Conservation (phyloP, 2,113 vertebrate genomes). For the Mastomys natalensis region DNA sequence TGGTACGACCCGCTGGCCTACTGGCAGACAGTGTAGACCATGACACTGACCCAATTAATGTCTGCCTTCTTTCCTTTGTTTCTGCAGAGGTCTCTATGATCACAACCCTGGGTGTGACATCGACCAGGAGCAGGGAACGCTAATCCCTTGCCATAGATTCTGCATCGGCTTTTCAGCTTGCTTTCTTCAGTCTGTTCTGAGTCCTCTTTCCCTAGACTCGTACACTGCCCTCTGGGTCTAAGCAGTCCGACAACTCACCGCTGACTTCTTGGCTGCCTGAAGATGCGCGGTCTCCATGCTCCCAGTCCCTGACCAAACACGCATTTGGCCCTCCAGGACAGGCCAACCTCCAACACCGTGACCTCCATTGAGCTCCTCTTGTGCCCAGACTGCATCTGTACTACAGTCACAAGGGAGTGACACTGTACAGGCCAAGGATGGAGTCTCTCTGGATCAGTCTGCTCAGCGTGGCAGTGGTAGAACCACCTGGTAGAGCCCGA, state of each 20-base stretch:
- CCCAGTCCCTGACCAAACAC: not conserved
- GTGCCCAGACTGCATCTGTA: not conserved
- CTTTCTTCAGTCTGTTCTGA: not conserved
- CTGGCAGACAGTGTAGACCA: too few species aligned
- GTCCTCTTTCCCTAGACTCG: not conserved
- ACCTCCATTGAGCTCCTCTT: not conserved
- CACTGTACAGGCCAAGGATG: not conserved
- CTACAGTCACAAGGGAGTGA: not conserved
- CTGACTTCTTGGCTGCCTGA: not conserved
- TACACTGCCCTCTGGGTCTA: not conserved
- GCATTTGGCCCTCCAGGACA: not conserved
- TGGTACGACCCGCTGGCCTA: slow-evolving; percentile 62
- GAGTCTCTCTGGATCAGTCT: not conserved
- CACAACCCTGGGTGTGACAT: not conserved
- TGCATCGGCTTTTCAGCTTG: not conserved
- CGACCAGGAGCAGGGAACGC: not conserved
- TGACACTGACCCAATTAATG: too few species aligned
- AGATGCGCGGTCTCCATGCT: too few species aligned
- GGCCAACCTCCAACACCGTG: not conserved
- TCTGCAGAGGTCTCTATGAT: not conserved
- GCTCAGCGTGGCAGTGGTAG: not conserved
- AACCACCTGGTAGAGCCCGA: not conserved
- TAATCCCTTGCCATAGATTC: not conserved
- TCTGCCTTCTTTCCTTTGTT: too few species aligned
- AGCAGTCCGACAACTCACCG: not conserved